phyloP scores from a whole-genome alignment of 2,113 vertebrate species.

The Myrmecobius fasciatus region DNA sequence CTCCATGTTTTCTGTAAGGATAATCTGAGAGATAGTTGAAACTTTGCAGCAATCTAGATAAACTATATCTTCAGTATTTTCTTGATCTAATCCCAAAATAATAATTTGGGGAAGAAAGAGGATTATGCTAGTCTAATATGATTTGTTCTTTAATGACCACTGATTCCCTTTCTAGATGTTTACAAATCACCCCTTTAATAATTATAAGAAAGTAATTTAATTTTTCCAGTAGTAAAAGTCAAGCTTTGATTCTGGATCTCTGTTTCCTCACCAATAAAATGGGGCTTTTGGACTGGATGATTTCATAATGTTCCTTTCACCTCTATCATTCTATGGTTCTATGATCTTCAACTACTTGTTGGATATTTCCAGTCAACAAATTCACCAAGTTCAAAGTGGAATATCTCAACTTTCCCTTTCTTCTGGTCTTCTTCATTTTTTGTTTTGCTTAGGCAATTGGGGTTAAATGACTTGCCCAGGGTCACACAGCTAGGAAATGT shows the following conservation, averaged over 20 bases:
- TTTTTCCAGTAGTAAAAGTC: background rate
- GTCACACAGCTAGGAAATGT: no score
- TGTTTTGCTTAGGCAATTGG: no score
- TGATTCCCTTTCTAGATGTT: background rate
- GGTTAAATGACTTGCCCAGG: no score
- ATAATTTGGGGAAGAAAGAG: background rate
- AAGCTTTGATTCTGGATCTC: background rate
- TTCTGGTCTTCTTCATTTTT: background rate
- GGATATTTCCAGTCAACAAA: background rate
- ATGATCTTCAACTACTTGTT: background rate
- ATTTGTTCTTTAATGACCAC: background rate
- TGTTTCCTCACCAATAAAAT: background rate
- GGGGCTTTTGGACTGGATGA: background rate
- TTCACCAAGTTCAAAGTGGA: background rate
- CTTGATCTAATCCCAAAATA: background rate
- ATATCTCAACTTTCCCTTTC: background rate
- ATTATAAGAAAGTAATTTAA: background rate
- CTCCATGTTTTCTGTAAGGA: background rate
- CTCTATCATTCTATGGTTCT: background rate
- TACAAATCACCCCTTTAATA: background rate
- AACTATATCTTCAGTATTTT: background rate
- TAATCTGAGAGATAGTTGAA: background rate
- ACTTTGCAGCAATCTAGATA: background rate
- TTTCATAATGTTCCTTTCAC: background rate
- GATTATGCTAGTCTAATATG: background rate